A percentile compares a stretch with the other conserved stretches of the same genome.
Evolutionary conservation across 2,888 invertebrate species (phyloP).

Genomic region (Meganola albula): DNA sequence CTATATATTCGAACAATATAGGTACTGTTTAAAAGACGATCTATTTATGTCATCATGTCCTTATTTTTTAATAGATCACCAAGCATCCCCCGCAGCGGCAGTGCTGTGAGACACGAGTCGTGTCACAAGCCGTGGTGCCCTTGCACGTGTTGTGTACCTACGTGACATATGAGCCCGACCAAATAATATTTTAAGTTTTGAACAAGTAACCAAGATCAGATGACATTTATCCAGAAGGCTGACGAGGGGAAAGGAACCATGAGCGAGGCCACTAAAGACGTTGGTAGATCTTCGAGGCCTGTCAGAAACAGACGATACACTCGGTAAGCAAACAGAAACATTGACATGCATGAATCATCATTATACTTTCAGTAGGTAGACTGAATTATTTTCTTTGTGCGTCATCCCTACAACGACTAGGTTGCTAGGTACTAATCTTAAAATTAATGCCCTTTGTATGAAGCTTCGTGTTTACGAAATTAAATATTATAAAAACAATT

Average conservation of each 20-base stretch:
- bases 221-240: slow-evolving; percentile 61
- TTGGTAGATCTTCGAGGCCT: slow-evolving; percentile 78
- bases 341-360: slow-evolving; percentile 47
- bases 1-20: slow-evolving; percentile 44
- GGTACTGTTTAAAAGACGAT: slow-evolving; percentile 57
- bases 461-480: no score
- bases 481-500: no score
- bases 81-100: slow-evolving; percentile 73
- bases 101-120: slow-evolving; percentile 63
- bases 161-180: slow-evolving; percentile 18
- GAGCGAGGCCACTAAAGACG: slow-evolving; percentile 52
- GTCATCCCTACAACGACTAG: slow-evolving; percentile 40
- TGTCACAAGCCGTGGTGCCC: slow-evolving; percentile 57
- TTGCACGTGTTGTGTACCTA: slow-evolving; percentile 59
- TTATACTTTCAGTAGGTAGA: slow-evolving; percentile 54
- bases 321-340: slow-evolving; percentile 73
- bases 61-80: slow-evolving; percentile 76
- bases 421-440: no score
- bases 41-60: slow-evolving; percentile 76
- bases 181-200: slow-evolving; percentile 23
- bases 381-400: slow-evolving; percentile 64
- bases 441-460: slow-evolving; percentile 34
- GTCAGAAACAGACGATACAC: slow-evolving; percentile 84
- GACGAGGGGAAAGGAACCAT: slow-evolving; percentile 45
- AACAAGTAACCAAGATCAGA: slow-evolving; percentile 36